These are phyloP conservation scores for Baryphthengus martii DNA, from an alignment of 2,113 vertebrate species.

Conservation along the genomic window DNA sequence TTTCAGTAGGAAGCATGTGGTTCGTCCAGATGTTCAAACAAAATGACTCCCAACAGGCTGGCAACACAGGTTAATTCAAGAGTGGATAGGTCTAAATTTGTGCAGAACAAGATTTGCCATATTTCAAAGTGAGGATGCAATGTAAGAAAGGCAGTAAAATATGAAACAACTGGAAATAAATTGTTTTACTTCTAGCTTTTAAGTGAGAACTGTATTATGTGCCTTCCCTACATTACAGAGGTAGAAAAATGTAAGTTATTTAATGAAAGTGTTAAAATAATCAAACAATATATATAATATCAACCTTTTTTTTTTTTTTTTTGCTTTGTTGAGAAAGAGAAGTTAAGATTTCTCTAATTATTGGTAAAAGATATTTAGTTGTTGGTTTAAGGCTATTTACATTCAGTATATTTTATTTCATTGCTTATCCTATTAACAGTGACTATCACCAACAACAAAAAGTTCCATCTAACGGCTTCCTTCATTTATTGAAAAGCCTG, in stretches of 20 bases:
- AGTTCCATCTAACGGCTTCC: neutral
- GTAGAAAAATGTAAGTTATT: neutral
- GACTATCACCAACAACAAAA: neutral
- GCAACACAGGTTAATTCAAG: constrained; percentile 62
- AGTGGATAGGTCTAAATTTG: constrained; percentile 48
- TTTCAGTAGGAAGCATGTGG: constrained; percentile 58
- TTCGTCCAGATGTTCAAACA: constrained; percentile 70
- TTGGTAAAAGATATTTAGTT: neutral
- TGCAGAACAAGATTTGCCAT: neutral
- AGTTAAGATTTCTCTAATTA: neutral
- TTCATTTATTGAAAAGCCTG: neutral
- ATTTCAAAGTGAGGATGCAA: constrained; percentile 39
- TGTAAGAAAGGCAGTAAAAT: constrained; percentile 19
- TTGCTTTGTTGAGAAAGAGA: neutral
- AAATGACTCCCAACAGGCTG: constrained; percentile 51
- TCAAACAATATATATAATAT: neutral
- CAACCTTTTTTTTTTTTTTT: neutral
- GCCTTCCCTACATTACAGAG: neutral
- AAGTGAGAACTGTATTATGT: neutral
- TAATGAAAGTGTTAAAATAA: neutral
- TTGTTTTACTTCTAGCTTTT: neutral
- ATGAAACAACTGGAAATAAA: neutral
- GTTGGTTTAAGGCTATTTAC: neutral
- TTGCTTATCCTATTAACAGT: neutral
- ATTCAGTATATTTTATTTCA: neutral